A percentile compares a stretch with the other conserved stretches of the same genome.
These are phyloP conservation scores for Cydia pomonella DNA, from an alignment of 1,140 invertebrate genomes.

Conservation along the genomic window DNA sequence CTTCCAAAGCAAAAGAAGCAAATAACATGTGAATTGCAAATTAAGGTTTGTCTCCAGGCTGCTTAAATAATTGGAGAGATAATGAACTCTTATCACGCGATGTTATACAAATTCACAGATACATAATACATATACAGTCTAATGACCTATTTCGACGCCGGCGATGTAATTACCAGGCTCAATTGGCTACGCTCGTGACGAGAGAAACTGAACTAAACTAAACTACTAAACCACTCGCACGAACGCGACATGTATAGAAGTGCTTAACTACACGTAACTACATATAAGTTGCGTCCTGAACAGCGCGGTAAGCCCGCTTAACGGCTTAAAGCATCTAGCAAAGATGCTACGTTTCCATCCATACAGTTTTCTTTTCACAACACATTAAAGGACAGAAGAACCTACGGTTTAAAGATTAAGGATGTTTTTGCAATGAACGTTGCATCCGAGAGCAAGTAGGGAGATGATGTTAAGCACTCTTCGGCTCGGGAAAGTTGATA, in stretches of 20 bases:
- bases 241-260: slow-evolving; percentile 12
- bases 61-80: not conserved
- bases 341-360: slow-evolving; percentile 14
- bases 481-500: slow-evolving; percentile 28
- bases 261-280: slow-evolving; percentile 3
- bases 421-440: not conserved
- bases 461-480: slow-evolving; percentile 28
- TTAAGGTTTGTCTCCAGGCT: not conserved
- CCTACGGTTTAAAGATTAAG: not conserved
- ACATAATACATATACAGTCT: not conserved
- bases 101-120: slow-evolving; percentile 17
- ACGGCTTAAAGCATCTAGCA: slow-evolving; percentile 15
- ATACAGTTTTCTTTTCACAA: slow-evolving; percentile 14
- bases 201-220: slow-evolving; percentile 25
- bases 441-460: not conserved
- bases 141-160: slow-evolving; percentile 22
- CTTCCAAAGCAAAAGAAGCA: not conserved
- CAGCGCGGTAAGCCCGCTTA: slow-evolving; percentile 5
- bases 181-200: slow-evolving; percentile 23
- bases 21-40: not conserved
- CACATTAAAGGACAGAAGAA: not conserved
- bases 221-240: slow-evolving; percentile 9
- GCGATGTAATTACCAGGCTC: slow-evolving; percentile 27
- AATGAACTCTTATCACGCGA: slow-evolving; percentile 24
- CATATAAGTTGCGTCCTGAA: slow-evolving; percentile 23